Conservation (phyloP, 2,888 invertebrate genomes). For the Pterobdella sp. region DNA sequence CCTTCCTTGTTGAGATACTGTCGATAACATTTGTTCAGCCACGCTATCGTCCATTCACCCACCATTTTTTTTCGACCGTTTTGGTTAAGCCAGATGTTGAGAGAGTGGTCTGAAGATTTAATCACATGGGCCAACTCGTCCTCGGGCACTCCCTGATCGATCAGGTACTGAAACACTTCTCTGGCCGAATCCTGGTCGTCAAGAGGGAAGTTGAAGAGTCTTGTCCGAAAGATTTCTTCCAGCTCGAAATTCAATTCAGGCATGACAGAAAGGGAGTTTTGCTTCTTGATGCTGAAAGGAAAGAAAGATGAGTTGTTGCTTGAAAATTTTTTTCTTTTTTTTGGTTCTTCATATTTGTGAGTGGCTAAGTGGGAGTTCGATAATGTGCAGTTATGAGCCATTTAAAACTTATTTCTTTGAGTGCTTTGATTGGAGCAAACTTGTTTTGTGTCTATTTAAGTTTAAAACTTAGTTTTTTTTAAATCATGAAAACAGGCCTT, state of each 20-base stretch:
- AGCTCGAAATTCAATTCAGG: conserved; percentile 38
- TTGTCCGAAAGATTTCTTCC: conserved; percentile 37
- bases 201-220: conserved; percentile 37
- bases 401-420: too few relatives aligned
- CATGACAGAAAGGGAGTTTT: background rate
- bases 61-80: conserved; percentile 37
- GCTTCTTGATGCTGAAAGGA: background rate
- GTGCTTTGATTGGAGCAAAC: too few relatives aligned
- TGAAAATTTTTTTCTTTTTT: background rate
- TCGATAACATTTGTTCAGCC: conserved; percentile 37
- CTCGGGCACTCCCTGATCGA: conserved; percentile 34
- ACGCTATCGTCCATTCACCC: conserved; percentile 38
- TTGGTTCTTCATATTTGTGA: background rate
- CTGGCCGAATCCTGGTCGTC: conserved; percentile 37
- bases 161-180: conserved; percentile 34
- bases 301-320: background rate
- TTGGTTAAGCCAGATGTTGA: conserved; percentile 35
- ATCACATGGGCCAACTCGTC: conserved; percentile 38
- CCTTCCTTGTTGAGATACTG: conserved; percentile 32
- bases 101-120: conserved; percentile 35
- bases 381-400: background rate
- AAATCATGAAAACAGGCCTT: too few relatives aligned
- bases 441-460: too few relatives aligned
- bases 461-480: too few relatives aligned
- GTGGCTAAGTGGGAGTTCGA: conserved; percentile 7